Evolutionary conservation across 2,797 vertebrate species (phyloP).

Genomic region (Cossypha caffra): DNA sequence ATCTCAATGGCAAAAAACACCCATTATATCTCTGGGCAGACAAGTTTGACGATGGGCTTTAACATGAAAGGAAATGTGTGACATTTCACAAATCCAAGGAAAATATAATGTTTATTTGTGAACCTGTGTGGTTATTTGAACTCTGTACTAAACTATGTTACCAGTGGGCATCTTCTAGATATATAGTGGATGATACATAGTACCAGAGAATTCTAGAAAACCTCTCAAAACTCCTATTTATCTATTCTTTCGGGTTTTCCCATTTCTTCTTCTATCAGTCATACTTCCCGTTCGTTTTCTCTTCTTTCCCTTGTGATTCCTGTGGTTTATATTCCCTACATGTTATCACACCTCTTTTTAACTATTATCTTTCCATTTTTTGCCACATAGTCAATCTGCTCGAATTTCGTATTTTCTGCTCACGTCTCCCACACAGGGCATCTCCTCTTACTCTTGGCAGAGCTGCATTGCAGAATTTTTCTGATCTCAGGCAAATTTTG

Average conservation of each 20-base stretch:
- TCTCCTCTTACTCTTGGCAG: neutral
- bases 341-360: neutral
- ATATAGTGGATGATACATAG: rapidly evolving
- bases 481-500: neutral
- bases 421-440: neutral
- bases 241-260: neutral
- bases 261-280: neutral
- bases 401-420: neutral
- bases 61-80: neutral
- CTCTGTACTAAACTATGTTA: neutral
- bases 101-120: neutral
- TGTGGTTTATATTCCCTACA: neutral
- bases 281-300: neutral
- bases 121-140: neutral
- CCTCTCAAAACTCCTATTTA: neutral
- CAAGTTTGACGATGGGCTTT: neutral
- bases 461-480: neutral
- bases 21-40: neutral
- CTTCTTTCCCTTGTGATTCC: neutral
- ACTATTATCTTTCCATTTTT: neutral
- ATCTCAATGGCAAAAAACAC: neutral
- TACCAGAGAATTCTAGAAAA: neutral
- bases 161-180: neutral
- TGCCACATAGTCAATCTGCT: neutral
- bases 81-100: neutral